These are phyloP conservation scores for Azemiops feae DNA, from an alignment of 2,113 vertebrate genomes.

Conservation along the genomic window DNA sequence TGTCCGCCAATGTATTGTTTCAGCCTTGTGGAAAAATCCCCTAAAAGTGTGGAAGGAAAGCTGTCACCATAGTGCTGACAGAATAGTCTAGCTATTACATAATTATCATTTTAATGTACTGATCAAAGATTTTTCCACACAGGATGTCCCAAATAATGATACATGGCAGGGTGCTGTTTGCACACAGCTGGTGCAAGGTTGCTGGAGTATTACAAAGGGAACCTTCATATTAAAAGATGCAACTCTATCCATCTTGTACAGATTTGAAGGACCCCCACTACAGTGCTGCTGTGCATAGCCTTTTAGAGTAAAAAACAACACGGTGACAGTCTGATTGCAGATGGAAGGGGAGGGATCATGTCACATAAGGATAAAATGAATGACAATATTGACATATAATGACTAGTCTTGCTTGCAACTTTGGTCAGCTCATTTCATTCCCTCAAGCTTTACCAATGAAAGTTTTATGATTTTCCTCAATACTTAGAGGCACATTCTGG, in stretches of 20 bases:
- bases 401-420: background rate
- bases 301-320: background rate
- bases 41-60: background rate
- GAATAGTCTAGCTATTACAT: background rate
- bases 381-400: background rate
- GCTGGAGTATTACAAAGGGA: background rate
- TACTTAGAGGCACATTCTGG: background rate
- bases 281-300: background rate
- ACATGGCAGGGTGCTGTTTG: background rate
- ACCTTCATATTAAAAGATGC: background rate
- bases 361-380: background rate
- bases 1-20: background rate
- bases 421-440: background rate
- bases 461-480: background rate
- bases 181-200: background rate
- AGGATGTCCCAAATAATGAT: background rate
- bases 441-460: background rate
- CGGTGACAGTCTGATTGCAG: background rate
- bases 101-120: background rate
- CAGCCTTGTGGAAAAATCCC: background rate
- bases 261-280: background rate
- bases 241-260: background rate
- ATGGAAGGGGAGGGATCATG: background rate
- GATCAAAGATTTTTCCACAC: background rate
- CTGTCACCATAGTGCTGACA: background rate